These are phyloP conservation scores for Macrosiphum euphorbiae DNA, from an alignment of 2,888 invertebrate species.

Conservation along the genomic window DNA sequence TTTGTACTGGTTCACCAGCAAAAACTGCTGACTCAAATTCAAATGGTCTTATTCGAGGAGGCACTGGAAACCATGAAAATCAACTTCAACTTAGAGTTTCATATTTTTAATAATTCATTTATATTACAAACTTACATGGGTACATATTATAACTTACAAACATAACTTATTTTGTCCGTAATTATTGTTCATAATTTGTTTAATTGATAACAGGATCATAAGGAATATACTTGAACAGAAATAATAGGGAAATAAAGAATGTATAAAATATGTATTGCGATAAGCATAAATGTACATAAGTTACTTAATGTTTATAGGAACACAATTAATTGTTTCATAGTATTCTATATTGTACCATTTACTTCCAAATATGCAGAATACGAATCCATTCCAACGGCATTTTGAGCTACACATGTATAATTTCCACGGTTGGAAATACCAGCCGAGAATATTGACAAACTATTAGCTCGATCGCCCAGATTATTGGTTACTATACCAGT, in stretches of 20 bases:
- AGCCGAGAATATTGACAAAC: slow-evolving; percentile 68
- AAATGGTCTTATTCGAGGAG: slow-evolving; percentile 79
- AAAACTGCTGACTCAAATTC: slow-evolving; percentile 73
- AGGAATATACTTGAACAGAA: slow-evolving; percentile 3
- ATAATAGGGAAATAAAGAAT: slow-evolving; percentile 6
- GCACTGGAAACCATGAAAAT: slow-evolving; percentile 72
- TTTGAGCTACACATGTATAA: slow-evolving; percentile 71
- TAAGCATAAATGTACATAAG: background rate
- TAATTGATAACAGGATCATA: background rate
- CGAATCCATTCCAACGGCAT: slow-evolving; percentile 76
- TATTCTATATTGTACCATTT: slow-evolving; percentile 42
- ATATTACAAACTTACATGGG: background rate
- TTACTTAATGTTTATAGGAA: slow-evolving; percentile 17
- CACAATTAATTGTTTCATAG: background rate
- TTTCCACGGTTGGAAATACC: slow-evolving; percentile 69
- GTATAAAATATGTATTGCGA: background rate
- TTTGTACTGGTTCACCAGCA: slow-evolving; percentile 77
- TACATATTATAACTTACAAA: background rate
- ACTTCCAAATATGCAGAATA: slow-evolving; percentile 73
- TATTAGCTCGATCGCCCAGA: slow-evolving; percentile 68
- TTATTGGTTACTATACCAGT: slow-evolving; percentile 68
- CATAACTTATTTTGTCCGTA: background rate
- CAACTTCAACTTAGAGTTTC: background rate
- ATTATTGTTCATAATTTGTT: background rate
- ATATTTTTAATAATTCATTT: background rate